Evolutionary conservation across 2,888 invertebrate species (phyloP).

Genomic region (Idaea dimidiata): DNA sequence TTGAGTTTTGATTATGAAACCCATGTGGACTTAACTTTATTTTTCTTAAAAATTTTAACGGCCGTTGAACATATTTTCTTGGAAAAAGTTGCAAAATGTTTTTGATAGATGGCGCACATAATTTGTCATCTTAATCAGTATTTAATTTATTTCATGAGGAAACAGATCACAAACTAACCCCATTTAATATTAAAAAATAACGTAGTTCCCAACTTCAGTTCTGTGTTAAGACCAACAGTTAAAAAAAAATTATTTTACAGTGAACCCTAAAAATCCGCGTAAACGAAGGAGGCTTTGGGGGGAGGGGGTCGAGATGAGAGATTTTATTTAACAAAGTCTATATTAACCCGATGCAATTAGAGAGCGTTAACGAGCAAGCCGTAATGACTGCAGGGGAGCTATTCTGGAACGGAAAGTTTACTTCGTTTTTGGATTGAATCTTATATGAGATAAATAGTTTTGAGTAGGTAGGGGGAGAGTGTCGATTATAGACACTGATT

Average conservation of each 20-base stretch:
- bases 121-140: no score
- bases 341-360: conserved; percentile 81
- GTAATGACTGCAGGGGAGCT: conserved; percentile 71
- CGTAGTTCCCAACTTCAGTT: neutral
- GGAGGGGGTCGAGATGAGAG: conserved; percentile 66
- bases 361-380: conserved; percentile 76
- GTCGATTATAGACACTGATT: no score
- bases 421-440: conserved; percentile 11
- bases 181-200: neutral
- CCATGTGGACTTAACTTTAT: no score
- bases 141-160: no score
- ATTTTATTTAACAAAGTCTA: conserved; percentile 82
- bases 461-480: neutral
- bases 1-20: no score
- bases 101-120: no score
- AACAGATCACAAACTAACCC: no score
- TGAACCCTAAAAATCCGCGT: conserved; percentile 26
- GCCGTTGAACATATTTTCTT: no score
- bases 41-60: no score
- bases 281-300: conserved; percentile 22
- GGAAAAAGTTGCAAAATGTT: no score
- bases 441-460: neutral
- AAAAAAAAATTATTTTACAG: conserved; percentile 3
- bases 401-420: conserved; percentile 44
- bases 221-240: neutral